Evolutionary conservation across 2,797 vertebrate genomes (phyloP).

Genomic region (Crocidura indochinensis): DNA sequence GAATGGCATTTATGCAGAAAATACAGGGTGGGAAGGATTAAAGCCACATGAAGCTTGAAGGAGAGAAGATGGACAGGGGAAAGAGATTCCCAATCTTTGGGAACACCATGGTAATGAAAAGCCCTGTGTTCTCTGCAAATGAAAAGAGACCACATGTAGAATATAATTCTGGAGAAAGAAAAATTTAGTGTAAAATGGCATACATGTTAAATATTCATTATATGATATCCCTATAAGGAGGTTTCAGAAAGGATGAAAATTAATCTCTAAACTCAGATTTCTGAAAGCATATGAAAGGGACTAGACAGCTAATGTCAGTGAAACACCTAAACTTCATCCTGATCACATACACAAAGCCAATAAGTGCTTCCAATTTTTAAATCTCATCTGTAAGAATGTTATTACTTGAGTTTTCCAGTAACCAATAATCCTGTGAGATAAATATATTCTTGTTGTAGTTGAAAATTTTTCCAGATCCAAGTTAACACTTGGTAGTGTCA

Average conservation of each 20-base stretch:
- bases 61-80: not conserved
- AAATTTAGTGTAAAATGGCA: too few relatives aligned
- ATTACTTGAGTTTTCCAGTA: not conserved
- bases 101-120: not conserved
- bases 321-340: not conserved
- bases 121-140: not conserved
- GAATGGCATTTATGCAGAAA: not conserved
- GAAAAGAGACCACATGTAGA: conserved; percentile 10
- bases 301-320: not conserved
- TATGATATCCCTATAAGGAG: not conserved
- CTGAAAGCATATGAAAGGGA: not conserved
- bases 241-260: not conserved
- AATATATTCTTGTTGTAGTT: not conserved
- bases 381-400: not conserved
- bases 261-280: too few relatives aligned
- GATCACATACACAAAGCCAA: not conserved
- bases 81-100: not conserved
- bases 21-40: not conserved
- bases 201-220: conserved; percentile 5
- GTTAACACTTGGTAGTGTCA: not conserved
- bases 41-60: not conserved
- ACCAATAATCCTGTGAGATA: not conserved
- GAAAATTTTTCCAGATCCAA: not conserved
- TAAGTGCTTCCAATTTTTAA: not conserved
- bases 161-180: not conserved